These are phyloP conservation scores for Lethocerus indicus DNA, from an alignment of 1,140 invertebrate genomes.

Conservation along the genomic window DNA sequence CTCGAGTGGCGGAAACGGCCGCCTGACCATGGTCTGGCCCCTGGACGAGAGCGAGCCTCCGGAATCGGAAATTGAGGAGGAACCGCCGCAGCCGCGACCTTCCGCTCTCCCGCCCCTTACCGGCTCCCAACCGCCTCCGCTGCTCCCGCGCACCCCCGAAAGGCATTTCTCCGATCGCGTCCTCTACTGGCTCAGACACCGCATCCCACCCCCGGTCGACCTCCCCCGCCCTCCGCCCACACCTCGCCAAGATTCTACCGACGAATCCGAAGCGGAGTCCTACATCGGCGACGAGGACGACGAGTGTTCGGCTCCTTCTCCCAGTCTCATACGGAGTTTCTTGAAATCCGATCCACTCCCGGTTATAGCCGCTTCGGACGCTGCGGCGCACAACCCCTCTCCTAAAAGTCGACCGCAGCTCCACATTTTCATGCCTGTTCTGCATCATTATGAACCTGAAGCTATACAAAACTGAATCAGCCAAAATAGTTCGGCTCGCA, in stretches of 20 bases:
- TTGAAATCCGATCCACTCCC: not conserved
- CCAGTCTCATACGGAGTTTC: not conserved
- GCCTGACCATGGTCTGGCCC: too few species aligned
- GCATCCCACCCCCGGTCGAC: not conserved
- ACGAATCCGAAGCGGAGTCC: too few species aligned
- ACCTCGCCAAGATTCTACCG: too few species aligned
- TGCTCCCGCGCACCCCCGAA: not conserved
- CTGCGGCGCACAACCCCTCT: not conserved
- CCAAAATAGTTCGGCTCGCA: too few species aligned
- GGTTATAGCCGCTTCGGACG: constrained; percentile 12
- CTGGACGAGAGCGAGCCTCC: too few species aligned
- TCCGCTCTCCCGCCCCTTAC: not conserved
- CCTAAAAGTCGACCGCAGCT: constrained; percentile 27
- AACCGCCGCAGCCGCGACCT: not conserved
- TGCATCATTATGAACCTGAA: too few species aligned
- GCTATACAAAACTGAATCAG: too few species aligned
- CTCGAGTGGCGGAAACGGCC: too few species aligned
- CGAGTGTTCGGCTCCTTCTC: not conserved
- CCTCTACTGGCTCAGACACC: not conserved
- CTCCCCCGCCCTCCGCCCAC: not conserved
- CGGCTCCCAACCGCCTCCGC: not conserved
- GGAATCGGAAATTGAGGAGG: too few species aligned
- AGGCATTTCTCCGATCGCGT: not conserved
- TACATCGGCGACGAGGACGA: too few species aligned
- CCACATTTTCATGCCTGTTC: constrained; percentile 45